A percentile compares a stretch with the other conserved stretches of the same genome.
phyloP scores from a whole-genome alignment of 2,888 invertebrate species.

The Mechanitis mazaeus region DNA sequence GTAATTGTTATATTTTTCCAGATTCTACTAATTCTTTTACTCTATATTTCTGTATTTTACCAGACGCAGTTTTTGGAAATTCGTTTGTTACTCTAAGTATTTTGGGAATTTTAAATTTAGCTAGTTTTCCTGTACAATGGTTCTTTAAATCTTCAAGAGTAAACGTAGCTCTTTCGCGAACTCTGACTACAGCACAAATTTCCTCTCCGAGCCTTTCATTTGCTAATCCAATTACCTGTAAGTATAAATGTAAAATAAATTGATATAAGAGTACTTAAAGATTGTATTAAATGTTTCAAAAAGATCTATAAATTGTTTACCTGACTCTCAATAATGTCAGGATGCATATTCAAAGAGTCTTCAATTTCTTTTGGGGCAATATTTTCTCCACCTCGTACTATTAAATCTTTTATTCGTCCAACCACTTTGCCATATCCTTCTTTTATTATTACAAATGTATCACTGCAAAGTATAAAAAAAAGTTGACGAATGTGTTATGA shows the following conservation, averaged over 20 bases:
- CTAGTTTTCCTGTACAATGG: slow-evolving; percentile 82
- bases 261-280: too few species aligned
- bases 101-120: slow-evolving; percentile 88
- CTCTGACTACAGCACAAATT: slow-evolving; percentile 80
- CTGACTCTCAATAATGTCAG: slow-evolving; percentile 83
- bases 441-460: slow-evolving; percentile 80
- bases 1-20: slow-evolving; percentile 46
- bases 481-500: not conserved
- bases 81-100: slow-evolving; percentile 80
- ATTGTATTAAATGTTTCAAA: too few species aligned
- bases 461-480: slow-evolving; percentile 63
- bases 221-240: slow-evolving; percentile 82
- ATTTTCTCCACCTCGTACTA: slow-evolving; percentile 89
- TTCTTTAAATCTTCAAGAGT: slow-evolving; percentile 75
- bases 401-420: slow-evolving; percentile 86
- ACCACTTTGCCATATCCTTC: slow-evolving; percentile 84
- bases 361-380: slow-evolving; percentile 91
- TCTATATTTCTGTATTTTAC: slow-evolving; percentile 87
- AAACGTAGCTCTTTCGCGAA: slow-evolving; percentile 71
- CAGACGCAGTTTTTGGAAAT: slow-evolving; percentile 89
- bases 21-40: slow-evolving; percentile 70
- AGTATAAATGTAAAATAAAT: slow-evolving; percentile 17
- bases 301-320: slow-evolving; percentile 50
- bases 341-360: slow-evolving; percentile 84
- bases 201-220: slow-evolving; percentile 88